Evolutionary conservation across 2,888 invertebrate species (phyloP).

Genomic region (Tribolium freemani): DNA sequence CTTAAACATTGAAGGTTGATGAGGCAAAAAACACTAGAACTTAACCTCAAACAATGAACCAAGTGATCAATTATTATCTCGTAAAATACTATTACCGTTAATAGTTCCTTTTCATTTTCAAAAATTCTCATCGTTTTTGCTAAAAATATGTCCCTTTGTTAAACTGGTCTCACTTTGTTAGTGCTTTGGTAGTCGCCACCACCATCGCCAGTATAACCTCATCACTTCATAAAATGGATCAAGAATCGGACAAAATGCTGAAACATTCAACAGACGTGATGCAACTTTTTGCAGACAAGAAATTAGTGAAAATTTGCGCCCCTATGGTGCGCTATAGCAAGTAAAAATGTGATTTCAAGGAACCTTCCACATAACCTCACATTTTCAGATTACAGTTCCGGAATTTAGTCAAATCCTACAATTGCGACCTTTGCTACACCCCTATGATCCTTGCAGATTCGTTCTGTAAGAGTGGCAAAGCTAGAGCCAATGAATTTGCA

Average conservation of each 20-base stretch:
- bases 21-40: not conserved
- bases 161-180: too few relatives aligned
- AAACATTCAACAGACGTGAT: slow-evolving; percentile 52
- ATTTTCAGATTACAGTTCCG: slow-evolving; percentile 81
- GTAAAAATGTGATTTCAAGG: slow-evolving; percentile 63
- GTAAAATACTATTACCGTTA: too few relatives aligned
- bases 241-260: slow-evolving; percentile 24
- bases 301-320: slow-evolving; percentile 85
- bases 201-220: too few relatives aligned
- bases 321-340: slow-evolving; percentile 98
- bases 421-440: slow-evolving; percentile 91
- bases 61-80: too few relatives aligned
- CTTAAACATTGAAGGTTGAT: too few relatives aligned
- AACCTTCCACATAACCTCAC: slow-evolving; percentile 11
- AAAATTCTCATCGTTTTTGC: too few relatives aligned
- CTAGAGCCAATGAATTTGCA: slow-evolving; percentile 86
- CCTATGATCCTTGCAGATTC: slow-evolving; percentile 98
- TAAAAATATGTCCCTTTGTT: too few relatives aligned
- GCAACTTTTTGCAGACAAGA: slow-evolving; percentile 76
- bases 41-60: not conserved
- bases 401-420: slow-evolving; percentile 81
- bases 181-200: too few relatives aligned
- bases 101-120: too few relatives aligned
- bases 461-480: slow-evolving; percentile 90
- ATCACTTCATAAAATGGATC: not conserved